Percentiles rank a stretch among this genome's conserved stretches.
These are phyloP conservation scores for Polyommatus icarus DNA, from an alignment of 2,888 invertebrate species.

Conservation along the genomic window DNA sequence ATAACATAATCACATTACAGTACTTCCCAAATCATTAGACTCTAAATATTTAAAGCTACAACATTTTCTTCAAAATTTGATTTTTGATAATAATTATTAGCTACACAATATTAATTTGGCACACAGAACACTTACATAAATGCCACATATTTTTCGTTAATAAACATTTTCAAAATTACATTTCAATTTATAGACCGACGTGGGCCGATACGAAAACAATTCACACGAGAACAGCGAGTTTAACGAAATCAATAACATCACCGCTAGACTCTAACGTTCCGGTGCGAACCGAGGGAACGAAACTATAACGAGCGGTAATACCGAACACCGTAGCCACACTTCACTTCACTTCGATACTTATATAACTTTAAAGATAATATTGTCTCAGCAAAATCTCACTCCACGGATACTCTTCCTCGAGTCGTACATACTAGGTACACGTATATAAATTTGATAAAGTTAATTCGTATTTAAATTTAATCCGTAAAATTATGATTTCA, in stretches of 20 bases:
- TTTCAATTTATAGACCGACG: background rate
- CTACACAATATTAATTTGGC: conserved; percentile 51
- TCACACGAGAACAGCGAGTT: conserved; percentile 20
- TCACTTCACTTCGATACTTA: conserved; percentile 56
- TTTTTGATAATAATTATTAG: conserved; percentile 36
- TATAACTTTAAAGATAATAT: conserved; percentile 75
- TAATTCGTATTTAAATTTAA: conserved; percentile 71
- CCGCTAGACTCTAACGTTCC: background rate
- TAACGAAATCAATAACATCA: conserved; percentile 2
- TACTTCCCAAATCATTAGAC: conserved; percentile 62
- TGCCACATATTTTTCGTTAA: conserved; percentile 28
- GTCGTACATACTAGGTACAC: conserved; percentile 72
- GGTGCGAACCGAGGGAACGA: background rate
- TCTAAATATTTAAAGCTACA: conserved; percentile 80
- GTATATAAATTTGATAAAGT: conserved; percentile 79
- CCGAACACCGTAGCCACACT: conserved; percentile 40
- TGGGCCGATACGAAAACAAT: conserved; percentile 1
- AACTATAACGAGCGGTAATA: background rate
- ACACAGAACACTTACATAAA: conserved; percentile 53
- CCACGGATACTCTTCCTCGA: conserved; percentile 76
- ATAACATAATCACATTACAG: conserved; percentile 46
- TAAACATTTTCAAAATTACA: conserved; percentile 29
- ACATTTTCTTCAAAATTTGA: conserved; percentile 40
- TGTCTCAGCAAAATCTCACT: conserved; percentile 79
- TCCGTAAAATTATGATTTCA: conserved; percentile 48